A percentile compares a stretch with the other conserved stretches of the same genome.
Evolutionary conservation across 2,797 vertebrate species (phyloP).

Genomic region (Lacerta bilineata): DNA sequence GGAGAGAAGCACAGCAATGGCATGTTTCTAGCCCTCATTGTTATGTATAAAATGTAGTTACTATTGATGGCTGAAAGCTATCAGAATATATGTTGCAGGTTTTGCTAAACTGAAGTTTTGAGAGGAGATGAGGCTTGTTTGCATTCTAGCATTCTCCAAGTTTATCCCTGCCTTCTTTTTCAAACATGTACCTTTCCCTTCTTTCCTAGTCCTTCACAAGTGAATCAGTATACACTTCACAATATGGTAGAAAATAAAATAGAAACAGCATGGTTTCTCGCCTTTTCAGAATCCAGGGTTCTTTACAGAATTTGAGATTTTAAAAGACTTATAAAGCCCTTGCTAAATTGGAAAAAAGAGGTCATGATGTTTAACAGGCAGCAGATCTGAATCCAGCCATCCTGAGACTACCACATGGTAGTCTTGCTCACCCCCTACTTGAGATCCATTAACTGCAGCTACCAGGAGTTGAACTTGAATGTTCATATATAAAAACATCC

Average conservation of each 20-base stretch:
- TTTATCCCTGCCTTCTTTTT: neutral
- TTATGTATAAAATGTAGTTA: neutral
- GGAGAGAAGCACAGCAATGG: neutral
- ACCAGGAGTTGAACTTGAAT: neutral
- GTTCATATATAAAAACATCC: neutral
- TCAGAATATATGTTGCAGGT: neutral
- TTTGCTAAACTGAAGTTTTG: constrained; percentile 7
- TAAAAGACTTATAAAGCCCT: neutral
- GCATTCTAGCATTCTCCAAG: neutral
- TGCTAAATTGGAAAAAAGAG: neutral
- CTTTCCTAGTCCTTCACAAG: neutral
- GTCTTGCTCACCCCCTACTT: neutral
- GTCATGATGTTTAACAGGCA: neutral
- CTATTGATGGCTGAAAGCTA: neutral
- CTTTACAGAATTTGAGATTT: neutral
- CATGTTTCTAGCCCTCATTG: neutral
- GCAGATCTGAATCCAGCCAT: neutral
- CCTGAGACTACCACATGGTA: neutral
- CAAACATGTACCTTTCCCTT: neutral
- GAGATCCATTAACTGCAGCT: neutral
- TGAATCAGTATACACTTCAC: neutral
- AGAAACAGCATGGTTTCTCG: neutral
- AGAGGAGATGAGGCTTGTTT: neutral
- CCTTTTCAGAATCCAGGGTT: neutral
- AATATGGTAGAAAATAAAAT: neutral